These are phyloP conservation scores for Caenorhabditis afra DNA, from an alignment of 2,888 invertebrate species.

Conservation along the genomic window DNA sequence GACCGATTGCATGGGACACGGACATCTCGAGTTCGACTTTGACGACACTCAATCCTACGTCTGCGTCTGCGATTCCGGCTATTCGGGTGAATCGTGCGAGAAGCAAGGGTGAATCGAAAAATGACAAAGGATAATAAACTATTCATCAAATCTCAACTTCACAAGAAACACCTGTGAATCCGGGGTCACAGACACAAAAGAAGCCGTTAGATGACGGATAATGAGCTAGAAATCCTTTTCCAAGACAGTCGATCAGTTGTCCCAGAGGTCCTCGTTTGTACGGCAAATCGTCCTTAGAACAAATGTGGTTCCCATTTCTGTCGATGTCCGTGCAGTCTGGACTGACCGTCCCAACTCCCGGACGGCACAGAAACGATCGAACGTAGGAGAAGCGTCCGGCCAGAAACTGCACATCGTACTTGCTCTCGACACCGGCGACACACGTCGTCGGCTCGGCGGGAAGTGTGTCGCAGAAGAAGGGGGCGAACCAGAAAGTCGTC, in stretches of 20 bases:
- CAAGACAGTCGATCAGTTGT: slow-evolving; percentile 2
- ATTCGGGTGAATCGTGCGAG: slow-evolving; percentile 35
- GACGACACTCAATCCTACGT: slow-evolving; percentile 30
- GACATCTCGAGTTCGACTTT: slow-evolving; percentile 45
- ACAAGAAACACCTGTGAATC: not conserved
- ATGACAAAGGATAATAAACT: no score
- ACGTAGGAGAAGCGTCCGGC: not conserved
- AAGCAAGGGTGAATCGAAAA: slow-evolving; percentile 5
- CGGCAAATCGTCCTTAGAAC: not conserved
- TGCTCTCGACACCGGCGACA: not conserved
- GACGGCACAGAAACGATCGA: not conserved
- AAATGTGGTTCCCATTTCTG: not conserved
- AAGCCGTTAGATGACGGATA: not conserved
- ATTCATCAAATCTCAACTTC: not conserved
- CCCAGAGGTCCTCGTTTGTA: not conserved
- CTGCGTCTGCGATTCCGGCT: slow-evolving; percentile 41
- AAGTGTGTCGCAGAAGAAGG: slow-evolving; percentile 3
- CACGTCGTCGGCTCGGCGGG: not conserved
- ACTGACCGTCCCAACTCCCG: not conserved
- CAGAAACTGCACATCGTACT: slow-evolving; percentile 5
- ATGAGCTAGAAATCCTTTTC: not conserved
- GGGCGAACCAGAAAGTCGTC: not conserved
- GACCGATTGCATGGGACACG: slow-evolving; percentile 37
- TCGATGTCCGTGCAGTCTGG: not conserved
- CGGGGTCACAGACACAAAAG: not conserved